These are phyloP conservation scores for Meta bourneti DNA, from an alignment of 2,888 invertebrate species.

Conservation along the genomic window DNA sequence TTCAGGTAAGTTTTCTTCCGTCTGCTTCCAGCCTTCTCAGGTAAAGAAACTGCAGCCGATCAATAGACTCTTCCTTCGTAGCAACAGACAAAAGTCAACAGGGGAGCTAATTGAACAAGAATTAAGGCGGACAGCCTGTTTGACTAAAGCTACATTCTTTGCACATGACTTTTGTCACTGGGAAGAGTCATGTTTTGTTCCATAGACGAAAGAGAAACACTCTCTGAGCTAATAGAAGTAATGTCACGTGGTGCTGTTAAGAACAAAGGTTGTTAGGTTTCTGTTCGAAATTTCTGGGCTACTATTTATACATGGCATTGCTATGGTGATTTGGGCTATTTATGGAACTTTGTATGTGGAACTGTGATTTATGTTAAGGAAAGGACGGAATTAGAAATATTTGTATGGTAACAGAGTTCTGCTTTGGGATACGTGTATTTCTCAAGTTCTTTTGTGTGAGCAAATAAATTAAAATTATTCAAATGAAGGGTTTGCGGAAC, in stretches of 20 bases:
- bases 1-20: background rate
- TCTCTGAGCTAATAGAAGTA: background rate
- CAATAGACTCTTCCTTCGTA: slow-evolving; percentile 26
- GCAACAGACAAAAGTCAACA: slow-evolving; percentile 27
- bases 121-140: slow-evolving; percentile 28
- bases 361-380: too few species aligned
- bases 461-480: too few species aligned
- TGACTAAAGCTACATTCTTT: slow-evolving; percentile 14
- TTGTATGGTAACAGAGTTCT: too few species aligned
- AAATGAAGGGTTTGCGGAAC: too few species aligned
- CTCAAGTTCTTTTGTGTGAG: too few species aligned
- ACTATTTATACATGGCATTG: too few species aligned
- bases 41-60: background rate
- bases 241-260: background rate
- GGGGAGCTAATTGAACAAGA: slow-evolving; percentile 27
- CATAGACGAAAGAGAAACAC: background rate
- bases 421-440: too few species aligned
- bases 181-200: background rate
- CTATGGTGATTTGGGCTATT: too few species aligned
- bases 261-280: background rate
- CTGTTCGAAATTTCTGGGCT: background rate
- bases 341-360: too few species aligned
- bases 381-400: too few species aligned
- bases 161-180: background rate
- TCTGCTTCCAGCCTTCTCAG: background rate